These are phyloP conservation scores for Anableps anableps DNA, from an alignment of 2,797 vertebrate species.

Conservation along the genomic window DNA sequence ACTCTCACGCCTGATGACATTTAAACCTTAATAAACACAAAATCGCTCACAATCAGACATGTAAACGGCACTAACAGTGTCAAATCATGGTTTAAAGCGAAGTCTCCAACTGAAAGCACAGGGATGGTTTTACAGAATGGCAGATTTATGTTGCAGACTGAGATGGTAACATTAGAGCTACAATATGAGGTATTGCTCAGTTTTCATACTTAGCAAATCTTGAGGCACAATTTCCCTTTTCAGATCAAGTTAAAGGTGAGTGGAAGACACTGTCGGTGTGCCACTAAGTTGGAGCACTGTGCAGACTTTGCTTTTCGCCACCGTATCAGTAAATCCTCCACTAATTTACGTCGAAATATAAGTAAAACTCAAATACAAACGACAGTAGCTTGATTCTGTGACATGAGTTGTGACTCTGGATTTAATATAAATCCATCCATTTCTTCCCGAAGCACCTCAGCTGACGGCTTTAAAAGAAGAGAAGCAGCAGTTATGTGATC, in stretches of 20 bases:
- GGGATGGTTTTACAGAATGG: no score
- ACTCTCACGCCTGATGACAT: not conserved
- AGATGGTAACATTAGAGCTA: no score
- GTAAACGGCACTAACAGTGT: not conserved
- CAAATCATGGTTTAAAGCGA: not conserved
- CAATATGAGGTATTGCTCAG: no score
- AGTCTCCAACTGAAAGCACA: no score
- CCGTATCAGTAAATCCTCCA: not conserved
- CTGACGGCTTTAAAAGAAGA: not conserved
- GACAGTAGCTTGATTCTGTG: not conserved
- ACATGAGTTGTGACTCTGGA: not conserved
- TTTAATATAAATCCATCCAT: not conserved
- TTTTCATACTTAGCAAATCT: no score
- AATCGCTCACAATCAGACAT: not conserved
- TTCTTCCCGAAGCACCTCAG: not conserved
- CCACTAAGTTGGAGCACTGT: not conserved
- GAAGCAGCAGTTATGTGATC: not conserved
- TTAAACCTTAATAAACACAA: not conserved
- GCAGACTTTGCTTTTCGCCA: not conserved
- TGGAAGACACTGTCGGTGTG: not conserved
- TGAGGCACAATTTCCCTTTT: not conserved
- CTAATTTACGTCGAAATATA: not conserved
- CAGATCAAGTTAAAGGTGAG: not conserved
- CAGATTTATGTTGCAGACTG: no score
- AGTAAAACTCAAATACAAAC: not conserved